Base-by-base conservation (phyloP, 2,113 vertebrate species). In the Pungitius pungitius region DNA sequence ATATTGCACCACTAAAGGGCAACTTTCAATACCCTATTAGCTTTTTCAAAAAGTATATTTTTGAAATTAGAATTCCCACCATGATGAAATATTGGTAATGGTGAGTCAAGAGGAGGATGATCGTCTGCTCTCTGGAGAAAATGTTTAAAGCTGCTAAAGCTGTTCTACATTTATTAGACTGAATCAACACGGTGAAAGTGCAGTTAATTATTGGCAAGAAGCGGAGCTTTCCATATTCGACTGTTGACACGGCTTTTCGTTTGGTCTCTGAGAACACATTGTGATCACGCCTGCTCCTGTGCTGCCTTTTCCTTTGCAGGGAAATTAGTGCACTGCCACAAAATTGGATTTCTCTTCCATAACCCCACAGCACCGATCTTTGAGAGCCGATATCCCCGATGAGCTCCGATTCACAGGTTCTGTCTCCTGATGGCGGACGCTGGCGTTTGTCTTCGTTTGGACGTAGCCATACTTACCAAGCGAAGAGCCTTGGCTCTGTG, bases 331-430 rank as follows among this genome's bases (percentile, higher is more conserved):
- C 68, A 40, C 63, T 27, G 39, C 43, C 7, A 15, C 60, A 78
- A 82, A 75, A 84, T 89, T 79, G 49, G 54, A 78, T 84, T 78
- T 71, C 47, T 74, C 42, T 54, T 69, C 73, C 71, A 64, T 80
- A 81, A 85, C 84, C 75, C 70, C 15, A 35, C 4, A 15, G 52
- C 30, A 22, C 63, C 79, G 80, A 85, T 77, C 64, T 66, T 77
- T 61, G 78, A 85, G 42, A 42, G 14, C 18, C 51, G 64, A 86
- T 83, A 83, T 83, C 79, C 75, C 57, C 64, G 47, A 56, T 72
- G 74, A 84, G 88, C 74, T 82, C 73, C 79, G 82, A 86, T 72
- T 63, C 84, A 80, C 75, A 64, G 67, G 3, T 73, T 75, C 59
- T 82, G 3, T 75, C 63, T 85, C 63, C 70, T 78, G 75, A 72